Evolutionary conservation across 30 jellyfish, hydroid and myxozoan species (phyloP).

Genomic region (Aurelia sp.): DNA sequence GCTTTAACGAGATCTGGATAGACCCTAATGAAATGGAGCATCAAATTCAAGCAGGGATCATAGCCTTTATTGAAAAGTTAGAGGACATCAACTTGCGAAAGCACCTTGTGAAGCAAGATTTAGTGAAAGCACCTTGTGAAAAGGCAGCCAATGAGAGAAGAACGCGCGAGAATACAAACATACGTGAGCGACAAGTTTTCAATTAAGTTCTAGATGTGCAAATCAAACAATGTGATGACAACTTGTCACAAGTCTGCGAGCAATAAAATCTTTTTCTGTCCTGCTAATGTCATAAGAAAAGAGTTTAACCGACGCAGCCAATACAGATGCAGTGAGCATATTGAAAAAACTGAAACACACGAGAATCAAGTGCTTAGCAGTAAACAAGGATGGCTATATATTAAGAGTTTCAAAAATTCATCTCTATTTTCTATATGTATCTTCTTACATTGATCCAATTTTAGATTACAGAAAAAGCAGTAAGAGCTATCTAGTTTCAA

Average conservation of each 20-base stretch:
- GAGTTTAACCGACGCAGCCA: background rate
- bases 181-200: constrained; percentile 1
- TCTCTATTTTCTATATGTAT: too few relatives aligned
- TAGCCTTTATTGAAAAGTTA: background rate
- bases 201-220: constrained; percentile 28
- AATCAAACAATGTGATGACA: constrained; percentile 21
- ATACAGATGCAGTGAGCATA: too few relatives aligned
- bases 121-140: background rate
- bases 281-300: constrained; percentile 44
- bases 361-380: too few relatives aligned
- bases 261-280: constrained; percentile 23
- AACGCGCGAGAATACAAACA: constrained; percentile 18
- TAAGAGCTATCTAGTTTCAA: too few relatives aligned
- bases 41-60: constrained; percentile 35
- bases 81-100: constrained; percentile 55
- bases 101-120: constrained; percentile 9
- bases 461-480: too few relatives aligned
- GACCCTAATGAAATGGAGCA: constrained; percentile 2
- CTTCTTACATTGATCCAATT: too few relatives aligned
- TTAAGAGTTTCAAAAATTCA: too few relatives aligned
- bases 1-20: constrained; percentile 20
- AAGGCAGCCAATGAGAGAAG: constrained; percentile 24
- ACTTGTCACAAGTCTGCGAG: constrained; percentile 52
- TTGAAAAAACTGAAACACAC: too few relatives aligned
- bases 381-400: too few relatives aligned